These are phyloP conservation scores for Notarius lentiginosus DNA, from an alignment of 2,113 vertebrate species.

Conservation along the genomic window DNA sequence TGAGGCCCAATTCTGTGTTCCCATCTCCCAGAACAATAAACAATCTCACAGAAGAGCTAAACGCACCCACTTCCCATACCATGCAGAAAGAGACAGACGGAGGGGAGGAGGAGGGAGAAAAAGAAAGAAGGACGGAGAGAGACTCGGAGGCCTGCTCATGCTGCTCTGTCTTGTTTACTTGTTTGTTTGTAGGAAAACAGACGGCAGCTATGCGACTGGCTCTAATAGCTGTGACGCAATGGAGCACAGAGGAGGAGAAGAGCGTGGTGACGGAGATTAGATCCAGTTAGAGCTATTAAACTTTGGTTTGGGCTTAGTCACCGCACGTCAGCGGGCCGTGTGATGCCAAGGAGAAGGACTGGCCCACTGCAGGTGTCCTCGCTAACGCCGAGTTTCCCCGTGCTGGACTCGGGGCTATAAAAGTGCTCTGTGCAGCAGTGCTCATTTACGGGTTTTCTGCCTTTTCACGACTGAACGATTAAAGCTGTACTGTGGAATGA, in stretches of 20 bases:
- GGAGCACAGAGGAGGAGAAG: slow-evolving; percentile 20
- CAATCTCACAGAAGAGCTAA: slow-evolving; percentile 47
- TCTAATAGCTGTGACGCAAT: slow-evolving; percentile 43
- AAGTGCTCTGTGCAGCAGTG: not conserved
- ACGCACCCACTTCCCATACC: slow-evolving; percentile 46
- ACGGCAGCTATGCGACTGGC: slow-evolving; percentile 48
- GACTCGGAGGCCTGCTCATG: not conserved
- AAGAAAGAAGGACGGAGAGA: not conserved
- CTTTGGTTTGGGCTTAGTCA: slow-evolving; percentile 23
- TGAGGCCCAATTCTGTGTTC: slow-evolving; percentile 54
- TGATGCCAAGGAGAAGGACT: slow-evolving; percentile 39
- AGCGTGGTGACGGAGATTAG: slow-evolving; percentile 45
- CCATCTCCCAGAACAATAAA: slow-evolving; percentile 59
- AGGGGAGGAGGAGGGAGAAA: not conserved
- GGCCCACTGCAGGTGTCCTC: slow-evolving; percentile 49
- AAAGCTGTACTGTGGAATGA: not conserved
- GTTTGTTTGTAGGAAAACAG: slow-evolving; percentile 51
- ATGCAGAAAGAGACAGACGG: slow-evolving; percentile 15
- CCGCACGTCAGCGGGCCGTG: not conserved
- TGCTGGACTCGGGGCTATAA: not conserved
- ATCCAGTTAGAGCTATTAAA: slow-evolving; percentile 40
- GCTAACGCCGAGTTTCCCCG: slow-evolving; percentile 12
- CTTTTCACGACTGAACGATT: not conserved
- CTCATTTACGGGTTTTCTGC: not conserved
- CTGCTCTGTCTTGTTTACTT: slow-evolving; percentile 45